phyloP scores from a whole-genome alignment of 2,888 invertebrate species.

The Trissolcus japonicus region DNA sequence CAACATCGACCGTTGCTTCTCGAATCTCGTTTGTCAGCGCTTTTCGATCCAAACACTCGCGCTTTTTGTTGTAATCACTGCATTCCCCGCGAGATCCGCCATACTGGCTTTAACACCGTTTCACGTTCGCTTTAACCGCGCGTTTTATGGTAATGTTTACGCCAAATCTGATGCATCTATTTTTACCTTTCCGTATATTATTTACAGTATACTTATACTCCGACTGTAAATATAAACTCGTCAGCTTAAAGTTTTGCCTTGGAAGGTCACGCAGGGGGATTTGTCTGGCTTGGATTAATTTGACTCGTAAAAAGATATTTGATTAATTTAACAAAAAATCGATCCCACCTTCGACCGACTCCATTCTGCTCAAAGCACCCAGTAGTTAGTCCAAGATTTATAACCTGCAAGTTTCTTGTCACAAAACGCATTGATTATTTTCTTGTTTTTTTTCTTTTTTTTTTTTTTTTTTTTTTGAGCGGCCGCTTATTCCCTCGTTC shows the following conservation, averaged over 20 bases:
- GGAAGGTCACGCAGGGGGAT: conserved; percentile 1
- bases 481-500: neutral
- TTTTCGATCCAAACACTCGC: conserved; percentile 8
- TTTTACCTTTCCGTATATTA: conserved; percentile 6
- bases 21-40: conserved; percentile 43
- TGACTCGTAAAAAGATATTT: conserved; percentile 26
- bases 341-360: conserved; percentile 7
- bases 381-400: conserved; percentile 25
- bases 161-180: conserved; percentile 3
- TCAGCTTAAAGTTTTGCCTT: conserved; percentile 25
- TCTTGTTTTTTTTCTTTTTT: neutral
- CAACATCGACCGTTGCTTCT: conserved; percentile 25
- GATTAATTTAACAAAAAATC: conserved; percentile 38
- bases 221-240: conserved; percentile 20
- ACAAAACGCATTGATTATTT: conserved; percentile 1
- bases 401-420: conserved; percentile 12
- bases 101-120: conserved; percentile 11
- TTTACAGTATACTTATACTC: conserved; percentile 22
- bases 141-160: conserved; percentile 21
- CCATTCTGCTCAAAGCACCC: conserved; percentile 1
- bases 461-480: neutral
- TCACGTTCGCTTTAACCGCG: conserved; percentile 7
- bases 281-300: conserved; percentile 20
- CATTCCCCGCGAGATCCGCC: conserved; percentile 15
- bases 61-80: conserved; percentile 10